A percentile compares a stretch with the other conserved stretches of the same genome.
Conservation (phyloP, 30 jellyfish, hydroid and myxozoan species). For the Pelagia noctiluca region DNA sequence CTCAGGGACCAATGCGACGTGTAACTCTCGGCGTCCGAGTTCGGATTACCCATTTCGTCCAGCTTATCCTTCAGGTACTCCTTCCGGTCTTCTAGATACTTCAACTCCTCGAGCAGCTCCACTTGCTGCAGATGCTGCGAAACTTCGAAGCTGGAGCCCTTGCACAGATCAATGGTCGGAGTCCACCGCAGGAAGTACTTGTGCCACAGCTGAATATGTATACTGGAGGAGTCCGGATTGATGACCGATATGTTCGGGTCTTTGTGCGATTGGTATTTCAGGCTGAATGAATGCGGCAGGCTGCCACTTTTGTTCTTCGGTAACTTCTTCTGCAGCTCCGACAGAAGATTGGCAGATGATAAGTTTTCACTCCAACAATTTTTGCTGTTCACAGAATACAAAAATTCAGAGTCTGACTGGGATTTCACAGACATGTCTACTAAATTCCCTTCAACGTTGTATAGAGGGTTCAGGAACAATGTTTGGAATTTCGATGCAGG, state of each 20-base stretch:
- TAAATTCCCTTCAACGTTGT: slow-evolving; percentile 42
- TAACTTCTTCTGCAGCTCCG: neutral
- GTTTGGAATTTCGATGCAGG: slow-evolving; percentile 63
- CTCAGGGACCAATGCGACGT: slow-evolving; percentile 6
- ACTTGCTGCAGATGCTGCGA: slow-evolving; percentile 80
- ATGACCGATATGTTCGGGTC: slow-evolving; percentile 66
- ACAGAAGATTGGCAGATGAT: slow-evolving; percentile 1
- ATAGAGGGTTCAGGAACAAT: slow-evolving; percentile 70
- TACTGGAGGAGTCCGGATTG: slow-evolving; percentile 60
- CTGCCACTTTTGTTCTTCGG: neutral
- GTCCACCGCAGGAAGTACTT: slow-evolving; percentile 84
- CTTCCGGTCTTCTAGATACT: slow-evolving; percentile 77
- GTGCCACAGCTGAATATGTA: slow-evolving; percentile 70
- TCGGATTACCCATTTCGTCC: slow-evolving; percentile 22
- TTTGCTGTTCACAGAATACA: slow-evolving; percentile 7
- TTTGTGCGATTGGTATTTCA: slow-evolving; percentile 39
- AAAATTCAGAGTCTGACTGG: neutral
- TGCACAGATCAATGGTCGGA: slow-evolving; percentile 71
- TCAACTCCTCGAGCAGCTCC: slow-evolving; percentile 78
- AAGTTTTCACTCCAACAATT: neutral
- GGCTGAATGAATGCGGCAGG: slow-evolving; percentile 8
- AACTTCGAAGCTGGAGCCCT: slow-evolving; percentile 72
- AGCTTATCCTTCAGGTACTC: slow-evolving; percentile 58
- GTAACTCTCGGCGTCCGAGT: slow-evolving; percentile 7
- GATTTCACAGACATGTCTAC: neutral